These are phyloP conservation scores for Motacilla tschutschensis DNA, from an alignment of 2,113 vertebrate species.

Conservation along the genomic window DNA sequence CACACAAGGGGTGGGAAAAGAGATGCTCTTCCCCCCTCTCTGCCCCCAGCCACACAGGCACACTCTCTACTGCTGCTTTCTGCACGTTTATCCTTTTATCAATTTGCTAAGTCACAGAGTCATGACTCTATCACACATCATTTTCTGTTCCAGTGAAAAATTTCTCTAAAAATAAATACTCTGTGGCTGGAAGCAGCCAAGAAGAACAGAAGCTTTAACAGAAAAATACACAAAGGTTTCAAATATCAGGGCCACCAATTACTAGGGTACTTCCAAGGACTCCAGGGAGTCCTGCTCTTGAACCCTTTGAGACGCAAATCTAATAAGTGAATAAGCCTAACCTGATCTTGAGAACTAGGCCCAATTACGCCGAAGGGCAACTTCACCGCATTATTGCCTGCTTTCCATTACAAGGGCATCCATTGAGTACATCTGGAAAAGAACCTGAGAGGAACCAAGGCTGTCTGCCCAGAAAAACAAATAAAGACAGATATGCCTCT, in stretches of 20 bases:
- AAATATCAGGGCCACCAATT: slow-evolving; percentile 82
- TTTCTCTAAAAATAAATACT: slow-evolving; percentile 77
- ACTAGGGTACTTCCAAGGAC: slow-evolving; percentile 77
- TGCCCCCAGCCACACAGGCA: neutral
- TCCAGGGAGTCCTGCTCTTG: slow-evolving; percentile 75
- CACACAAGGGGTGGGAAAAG: slow-evolving; percentile 36
- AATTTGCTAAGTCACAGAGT: slow-evolving; percentile 78
- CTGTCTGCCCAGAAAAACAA: slow-evolving; percentile 82
- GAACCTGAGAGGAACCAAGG: slow-evolving; percentile 76
- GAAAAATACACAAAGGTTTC: slow-evolving; percentile 78
- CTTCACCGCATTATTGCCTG: slow-evolving; percentile 78
- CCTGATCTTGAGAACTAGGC: slow-evolving; percentile 78
- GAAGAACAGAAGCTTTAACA: slow-evolving; percentile 74
- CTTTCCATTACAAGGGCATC: slow-evolving; percentile 82
- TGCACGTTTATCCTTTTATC: slow-evolving; percentile 68
- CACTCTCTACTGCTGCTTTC: slow-evolving; percentile 15
- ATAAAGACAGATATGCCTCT: slow-evolving; percentile 81
- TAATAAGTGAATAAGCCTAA: slow-evolving; percentile 84
- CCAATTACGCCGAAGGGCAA: slow-evolving; percentile 78
- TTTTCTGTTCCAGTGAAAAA: slow-evolving; percentile 78
- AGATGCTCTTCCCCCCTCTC: neutral
- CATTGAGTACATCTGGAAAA: slow-evolving; percentile 79
- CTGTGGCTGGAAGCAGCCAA: slow-evolving; percentile 69
- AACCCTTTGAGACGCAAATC: slow-evolving; percentile 78
- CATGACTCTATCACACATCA: slow-evolving; percentile 76